Evolutionary conservation across 2,888 invertebrate genomes (phyloP), one percentile per base, ranked within the genome.

Genomic region (Acleris holmiana): DNA sequence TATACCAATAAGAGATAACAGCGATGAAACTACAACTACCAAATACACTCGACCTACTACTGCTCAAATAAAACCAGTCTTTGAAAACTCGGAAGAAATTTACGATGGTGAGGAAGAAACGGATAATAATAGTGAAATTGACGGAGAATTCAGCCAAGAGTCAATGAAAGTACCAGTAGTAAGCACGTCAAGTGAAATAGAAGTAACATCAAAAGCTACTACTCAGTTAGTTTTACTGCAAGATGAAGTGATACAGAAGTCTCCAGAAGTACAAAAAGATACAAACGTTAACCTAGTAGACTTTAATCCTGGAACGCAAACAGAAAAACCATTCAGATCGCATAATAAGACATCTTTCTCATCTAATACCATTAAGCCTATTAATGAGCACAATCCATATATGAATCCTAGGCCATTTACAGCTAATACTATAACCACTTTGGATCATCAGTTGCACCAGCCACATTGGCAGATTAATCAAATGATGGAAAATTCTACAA

Each of bases 381-480:
- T 86, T 55, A 83, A 85, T 64, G 80, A 81, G 49, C 76, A 76
- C 18, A 82, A 82, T 69, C 69, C 77, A 3, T 80, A 84, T 55
- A 80, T 79, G 73, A 87, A 85, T 70, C 93, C 93, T 13, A 85
- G 91, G 69, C 93, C 93, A 10, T 93, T 93, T 72, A 85, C 89
- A 23, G 74, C 86, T 2, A 86, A 84, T 62, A 82, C 82, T 29
- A 71, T 79, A 6, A 74, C 80, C 15, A 83, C 88, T 15, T 77
- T 91, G 35, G 91, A 91, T 68, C 88, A 91, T 73, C 91, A 91
- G 69, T 69, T 91, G 47, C 92, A 92, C 66, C 91, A 91, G 73
- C 92, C 92, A 13, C 92, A 92, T 71, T 92, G 92, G 92, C 92
- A 92, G 71, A 92, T 92, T 21, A 92, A 92, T 73, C 85, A 92